Conservation (phyloP, 2,113 vertebrate species). For the Synchiropus splendidus region DNA sequence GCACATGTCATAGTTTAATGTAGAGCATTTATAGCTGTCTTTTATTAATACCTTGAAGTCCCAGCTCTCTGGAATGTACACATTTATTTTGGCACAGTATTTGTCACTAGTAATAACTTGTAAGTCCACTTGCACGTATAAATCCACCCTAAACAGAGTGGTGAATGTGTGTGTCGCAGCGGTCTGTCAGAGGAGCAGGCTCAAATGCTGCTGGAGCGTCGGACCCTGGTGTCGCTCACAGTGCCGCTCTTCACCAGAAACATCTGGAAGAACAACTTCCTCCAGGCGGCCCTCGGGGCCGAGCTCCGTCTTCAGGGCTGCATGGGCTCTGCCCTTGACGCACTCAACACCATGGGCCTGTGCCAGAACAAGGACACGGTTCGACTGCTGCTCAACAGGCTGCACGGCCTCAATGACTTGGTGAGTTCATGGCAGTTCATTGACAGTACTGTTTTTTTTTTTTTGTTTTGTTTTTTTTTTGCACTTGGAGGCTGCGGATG, state of each 20-base stretch:
- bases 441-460: no score
- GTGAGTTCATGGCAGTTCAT: slow-evolving; percentile 36
- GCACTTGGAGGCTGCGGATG: no score
- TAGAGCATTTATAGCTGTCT: no score
- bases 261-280: slow-evolving; percentile 58
- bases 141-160: no score
- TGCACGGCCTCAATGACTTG: slow-evolving; percentile 18
- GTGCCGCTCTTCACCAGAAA: slow-evolving; percentile 57
- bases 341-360: slow-evolving; percentile 54
- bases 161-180: slow-evolving; percentile 18
- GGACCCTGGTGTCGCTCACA: slow-evolving; percentile 45
- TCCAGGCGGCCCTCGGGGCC: slow-evolving; percentile 51
- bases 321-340: slow-evolving; percentile 40
- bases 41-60: no score
- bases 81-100: no score
- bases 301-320: slow-evolving; percentile 52
- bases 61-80: no score
- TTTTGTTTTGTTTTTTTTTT: no score
- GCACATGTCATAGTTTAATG: no score
- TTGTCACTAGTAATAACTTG: no score
- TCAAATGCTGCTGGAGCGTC: slow-evolving; percentile 38
- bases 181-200: slow-evolving; percentile 48
- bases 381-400: slow-evolving; percentile 36
- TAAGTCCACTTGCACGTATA: no score
- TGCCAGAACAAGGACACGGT: slow-evolving; percentile 59